A percentile compares a stretch with the other conserved stretches of the same genome.
phyloP scores from a whole-genome alignment of 2,113 vertebrate genomes.

The Phalacrocorax brasilianus region DNA sequence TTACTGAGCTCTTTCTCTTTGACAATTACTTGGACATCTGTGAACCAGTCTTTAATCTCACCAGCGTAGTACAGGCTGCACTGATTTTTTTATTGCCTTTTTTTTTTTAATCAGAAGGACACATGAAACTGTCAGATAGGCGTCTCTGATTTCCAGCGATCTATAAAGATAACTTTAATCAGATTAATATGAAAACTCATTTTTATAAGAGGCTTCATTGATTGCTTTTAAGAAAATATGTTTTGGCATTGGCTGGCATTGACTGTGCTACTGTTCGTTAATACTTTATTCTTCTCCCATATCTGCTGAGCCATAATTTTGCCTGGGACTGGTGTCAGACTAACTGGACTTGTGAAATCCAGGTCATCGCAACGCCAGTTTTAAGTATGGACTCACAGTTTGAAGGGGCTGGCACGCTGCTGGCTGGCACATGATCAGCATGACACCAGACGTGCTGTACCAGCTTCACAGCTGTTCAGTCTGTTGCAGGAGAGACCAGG shows the following conservation, averaged over 20 bases:
- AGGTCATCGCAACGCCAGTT: background rate
- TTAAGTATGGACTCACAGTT: background rate
- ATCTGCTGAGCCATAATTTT: background rate
- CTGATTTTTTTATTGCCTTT: background rate
- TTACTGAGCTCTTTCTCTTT: background rate
- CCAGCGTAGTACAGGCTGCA: background rate
- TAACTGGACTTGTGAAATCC: background rate
- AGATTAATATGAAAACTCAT: constrained; percentile 22
- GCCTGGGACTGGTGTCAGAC: background rate
- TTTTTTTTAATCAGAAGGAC: background rate
- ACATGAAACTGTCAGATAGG: constrained; percentile 1
- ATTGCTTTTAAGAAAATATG: constrained; percentile 55
- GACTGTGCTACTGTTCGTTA: background rate
- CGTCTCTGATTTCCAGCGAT: background rate
- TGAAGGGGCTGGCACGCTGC: background rate
- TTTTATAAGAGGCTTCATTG: constrained; percentile 58
- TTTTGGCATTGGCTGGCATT: constrained; percentile 3
- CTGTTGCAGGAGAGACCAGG: rapidly evolving
- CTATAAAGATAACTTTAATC: constrained; percentile 32
- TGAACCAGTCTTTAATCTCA: constrained; percentile 12
- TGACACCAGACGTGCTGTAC: background rate
- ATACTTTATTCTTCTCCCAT: background rate
- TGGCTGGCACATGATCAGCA: background rate
- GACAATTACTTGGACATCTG: constrained; percentile 14
- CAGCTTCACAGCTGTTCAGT: background rate